Conservation (phyloP, 2,113 vertebrate genomes). For the Bothrops jararaca region DNA sequence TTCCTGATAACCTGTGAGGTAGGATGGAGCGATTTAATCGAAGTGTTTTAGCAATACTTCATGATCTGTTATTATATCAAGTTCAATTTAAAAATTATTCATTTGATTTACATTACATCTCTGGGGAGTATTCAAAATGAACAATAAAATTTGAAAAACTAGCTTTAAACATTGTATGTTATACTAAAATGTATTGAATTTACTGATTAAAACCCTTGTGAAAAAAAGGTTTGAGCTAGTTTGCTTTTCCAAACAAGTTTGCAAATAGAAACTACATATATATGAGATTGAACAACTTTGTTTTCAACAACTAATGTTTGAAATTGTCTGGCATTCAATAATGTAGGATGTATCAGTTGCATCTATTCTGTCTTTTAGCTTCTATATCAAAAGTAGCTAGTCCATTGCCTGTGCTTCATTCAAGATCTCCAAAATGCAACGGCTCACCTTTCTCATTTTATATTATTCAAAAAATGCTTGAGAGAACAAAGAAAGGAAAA, state of each 20-base stretch:
- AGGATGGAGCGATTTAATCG: background rate
- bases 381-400: conserved; percentile 7
- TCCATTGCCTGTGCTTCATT: background rate
- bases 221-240: background rate
- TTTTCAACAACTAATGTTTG: background rate
- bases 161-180: background rate
- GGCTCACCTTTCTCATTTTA: background rate
- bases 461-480: background rate
- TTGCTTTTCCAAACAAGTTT: background rate
- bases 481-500: conserved; percentile 11
- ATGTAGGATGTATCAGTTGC: background rate
- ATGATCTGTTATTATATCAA: background rate
- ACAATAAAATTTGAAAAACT: background rate
- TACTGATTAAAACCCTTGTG: background rate
- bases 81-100: background rate
- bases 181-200: background rate
- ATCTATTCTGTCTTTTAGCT: conserved; percentile 6
- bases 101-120: background rate
- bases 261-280: background rate
- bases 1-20: background rate
- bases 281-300: background rate
- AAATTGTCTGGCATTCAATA: background rate
- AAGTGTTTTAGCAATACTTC: background rate
- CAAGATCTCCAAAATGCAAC: background rate
- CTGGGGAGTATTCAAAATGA: background rate